phyloP scores from a whole-genome alignment of 2,797 vertebrate genomes.

The Pantherophis alleghaniensis region DNA sequence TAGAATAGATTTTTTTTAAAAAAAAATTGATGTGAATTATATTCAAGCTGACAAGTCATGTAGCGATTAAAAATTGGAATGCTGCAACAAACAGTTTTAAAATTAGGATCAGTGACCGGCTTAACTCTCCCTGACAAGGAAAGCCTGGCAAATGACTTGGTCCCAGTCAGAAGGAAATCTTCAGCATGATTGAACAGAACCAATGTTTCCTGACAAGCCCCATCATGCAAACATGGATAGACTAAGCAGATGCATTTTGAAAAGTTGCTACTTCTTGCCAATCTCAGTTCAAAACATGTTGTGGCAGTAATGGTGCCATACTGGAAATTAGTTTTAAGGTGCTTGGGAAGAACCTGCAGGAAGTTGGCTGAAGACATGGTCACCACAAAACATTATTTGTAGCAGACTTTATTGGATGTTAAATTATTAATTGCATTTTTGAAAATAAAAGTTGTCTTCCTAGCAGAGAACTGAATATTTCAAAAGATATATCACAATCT shows the following conservation, averaged over 20 bases:
- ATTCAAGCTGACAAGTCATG: slow-evolving; percentile 96
- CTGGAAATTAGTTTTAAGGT: slow-evolving; percentile 21
- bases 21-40: slow-evolving; percentile 81
- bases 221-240: slow-evolving; percentile 65
- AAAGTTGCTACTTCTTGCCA: slow-evolving; percentile 56
- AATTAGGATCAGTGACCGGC: slow-evolving; percentile 91
- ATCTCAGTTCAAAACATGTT: slow-evolving; percentile 28
- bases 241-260: slow-evolving; percentile 69
- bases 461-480: neutral
- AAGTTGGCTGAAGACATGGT: slow-evolving; percentile 16
- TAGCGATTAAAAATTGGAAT: slow-evolving; percentile 97
- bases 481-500: neutral
- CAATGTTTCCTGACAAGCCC: slow-evolving; percentile 84
- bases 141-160: slow-evolving; percentile 89
- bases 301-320: neutral
- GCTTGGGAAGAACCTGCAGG: neutral
- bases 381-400: neutral
- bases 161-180: slow-evolving; percentile 88
- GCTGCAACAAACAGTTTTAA: slow-evolving; percentile 92
- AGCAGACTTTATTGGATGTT: neutral
- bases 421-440: neutral
- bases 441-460: neutral
- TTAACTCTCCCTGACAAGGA: slow-evolving; percentile 92
- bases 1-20: slow-evolving; percentile 76
- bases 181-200: slow-evolving; percentile 87